Percentiles rank a stretch among this genome's conserved stretches.
phyloP scores from a whole-genome alignment of 2,888 invertebrate species.

The Lumbricus terrestris region DNA sequence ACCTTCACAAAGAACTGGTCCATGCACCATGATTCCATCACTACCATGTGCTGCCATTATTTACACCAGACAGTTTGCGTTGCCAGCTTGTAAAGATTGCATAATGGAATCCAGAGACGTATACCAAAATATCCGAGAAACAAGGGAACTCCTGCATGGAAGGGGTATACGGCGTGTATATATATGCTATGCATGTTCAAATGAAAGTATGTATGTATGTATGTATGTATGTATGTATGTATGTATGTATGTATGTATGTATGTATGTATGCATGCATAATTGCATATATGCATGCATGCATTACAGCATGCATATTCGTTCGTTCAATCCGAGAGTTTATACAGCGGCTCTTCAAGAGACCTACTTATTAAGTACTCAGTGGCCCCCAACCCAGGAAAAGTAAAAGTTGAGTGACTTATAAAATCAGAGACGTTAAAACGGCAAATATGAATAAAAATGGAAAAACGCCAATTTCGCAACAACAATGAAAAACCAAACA shows the following conservation, averaged over 20 bases:
- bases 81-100: neutral
- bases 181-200: neutral
- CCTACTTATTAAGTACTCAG: no score
- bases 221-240: neutral
- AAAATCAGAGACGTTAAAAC: no score
- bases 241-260: neutral
- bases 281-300: neutral
- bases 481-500: no score
- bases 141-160: neutral
- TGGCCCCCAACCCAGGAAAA: no score
- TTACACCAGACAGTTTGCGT: neutral
- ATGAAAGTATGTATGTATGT: neutral
- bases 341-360: no score
- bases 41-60: neutral
- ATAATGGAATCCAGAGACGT: neutral
- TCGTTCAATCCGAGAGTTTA: no score
- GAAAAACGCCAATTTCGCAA: no score
- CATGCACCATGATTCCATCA: neutral
- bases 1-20: neutral
- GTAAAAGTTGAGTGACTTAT: no score
- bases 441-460: no score
- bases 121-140: neutral
- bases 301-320: no score
- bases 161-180: neutral
- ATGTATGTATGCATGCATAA: no score